Percentiles rank a stretch among this genome's conserved stretches.
These are phyloP conservation scores for Acrossocheilus fasciatus DNA, from an alignment of 2,797 vertebrate species.

Conservation along the genomic window DNA sequence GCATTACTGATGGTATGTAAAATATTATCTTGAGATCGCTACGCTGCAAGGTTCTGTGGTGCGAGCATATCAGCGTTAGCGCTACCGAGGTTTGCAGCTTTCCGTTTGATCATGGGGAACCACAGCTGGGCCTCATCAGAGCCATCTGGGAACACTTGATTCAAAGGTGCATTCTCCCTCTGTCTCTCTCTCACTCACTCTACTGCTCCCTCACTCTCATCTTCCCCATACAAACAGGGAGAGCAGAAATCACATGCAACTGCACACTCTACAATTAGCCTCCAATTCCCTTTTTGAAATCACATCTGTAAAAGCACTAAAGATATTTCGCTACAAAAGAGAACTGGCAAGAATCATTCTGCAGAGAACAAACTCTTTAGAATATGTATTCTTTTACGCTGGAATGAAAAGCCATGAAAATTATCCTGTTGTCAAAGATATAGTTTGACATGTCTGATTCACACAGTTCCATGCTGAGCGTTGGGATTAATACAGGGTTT, in stretches of 20 bases:
- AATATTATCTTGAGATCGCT: conserved; percentile 73
- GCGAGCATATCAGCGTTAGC: conserved; percentile 53
- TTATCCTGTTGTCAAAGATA: conserved; percentile 33
- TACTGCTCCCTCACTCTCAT: conserved; percentile 51
- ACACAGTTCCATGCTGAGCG: background rate
- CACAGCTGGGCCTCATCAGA: conserved; percentile 81
- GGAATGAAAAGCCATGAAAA: conserved; percentile 36
- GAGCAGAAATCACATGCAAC: conserved; percentile 72
- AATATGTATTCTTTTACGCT: conserved; percentile 48
- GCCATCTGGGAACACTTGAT: conserved; percentile 83
- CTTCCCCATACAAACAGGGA: conserved; percentile 75
- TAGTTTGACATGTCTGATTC: conserved; percentile 39
- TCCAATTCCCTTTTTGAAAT: conserved; percentile 73
- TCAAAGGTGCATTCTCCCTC: conserved; percentile 71
- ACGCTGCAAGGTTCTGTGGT: conserved; percentile 67
- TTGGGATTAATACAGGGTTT: conserved; percentile 39
- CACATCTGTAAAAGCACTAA: conserved; percentile 65
- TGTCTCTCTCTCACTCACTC: conserved; percentile 16
- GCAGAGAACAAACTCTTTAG: background rate
- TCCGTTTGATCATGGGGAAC: conserved; percentile 64
- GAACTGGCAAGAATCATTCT: conserved; percentile 44
- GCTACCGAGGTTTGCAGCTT: conserved; percentile 59
- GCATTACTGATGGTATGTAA: conserved; percentile 64
- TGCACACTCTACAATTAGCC: conserved; percentile 74
- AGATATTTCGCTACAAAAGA: conserved; percentile 47